Evolutionary conservation across 2,113 vertebrate genomes (phyloP).

Genomic region (Mixornis gularis): DNA sequence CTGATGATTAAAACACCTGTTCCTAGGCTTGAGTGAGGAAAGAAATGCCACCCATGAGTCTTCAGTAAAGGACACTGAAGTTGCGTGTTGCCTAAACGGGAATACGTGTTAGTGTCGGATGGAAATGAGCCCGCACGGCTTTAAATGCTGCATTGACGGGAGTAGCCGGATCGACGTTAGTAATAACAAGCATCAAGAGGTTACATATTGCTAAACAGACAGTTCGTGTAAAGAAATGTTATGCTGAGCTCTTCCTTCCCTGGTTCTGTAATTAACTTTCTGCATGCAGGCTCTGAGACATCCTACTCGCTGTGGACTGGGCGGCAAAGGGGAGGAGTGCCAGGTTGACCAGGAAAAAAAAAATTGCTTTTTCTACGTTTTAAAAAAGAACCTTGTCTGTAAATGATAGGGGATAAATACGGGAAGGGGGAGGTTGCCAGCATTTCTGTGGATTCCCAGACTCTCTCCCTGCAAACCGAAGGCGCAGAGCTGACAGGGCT

Average conservation of each 20-base stretch:
- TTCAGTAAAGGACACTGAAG: background rate
- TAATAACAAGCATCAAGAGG: constrained; percentile 11
- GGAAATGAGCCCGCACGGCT: background rate
- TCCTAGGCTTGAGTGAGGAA: background rate
- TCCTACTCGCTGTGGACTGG: background rate
- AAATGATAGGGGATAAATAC: background rate
- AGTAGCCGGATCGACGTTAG: background rate
- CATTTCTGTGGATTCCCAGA: background rate
- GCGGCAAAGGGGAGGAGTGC: background rate
- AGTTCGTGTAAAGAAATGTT: constrained; percentile 30
- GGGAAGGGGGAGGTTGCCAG: background rate
- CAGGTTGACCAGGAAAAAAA: background rate
- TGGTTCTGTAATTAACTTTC: constrained; percentile 13
- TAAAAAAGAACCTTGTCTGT: background rate
- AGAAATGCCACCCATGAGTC: background rate
- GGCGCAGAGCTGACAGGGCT: background rate
- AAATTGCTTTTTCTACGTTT: background rate
- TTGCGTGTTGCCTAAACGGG: background rate
- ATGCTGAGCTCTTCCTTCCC: background rate
- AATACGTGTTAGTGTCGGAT: background rate
- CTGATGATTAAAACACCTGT: background rate
- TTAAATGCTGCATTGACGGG: background rate
- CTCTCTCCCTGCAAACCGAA: background rate
- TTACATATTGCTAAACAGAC: constrained; percentile 12
- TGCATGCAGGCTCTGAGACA: background rate